Base-by-base conservation (phyloP, 2,888 invertebrate species). In the Adineta ricciae region DNA sequence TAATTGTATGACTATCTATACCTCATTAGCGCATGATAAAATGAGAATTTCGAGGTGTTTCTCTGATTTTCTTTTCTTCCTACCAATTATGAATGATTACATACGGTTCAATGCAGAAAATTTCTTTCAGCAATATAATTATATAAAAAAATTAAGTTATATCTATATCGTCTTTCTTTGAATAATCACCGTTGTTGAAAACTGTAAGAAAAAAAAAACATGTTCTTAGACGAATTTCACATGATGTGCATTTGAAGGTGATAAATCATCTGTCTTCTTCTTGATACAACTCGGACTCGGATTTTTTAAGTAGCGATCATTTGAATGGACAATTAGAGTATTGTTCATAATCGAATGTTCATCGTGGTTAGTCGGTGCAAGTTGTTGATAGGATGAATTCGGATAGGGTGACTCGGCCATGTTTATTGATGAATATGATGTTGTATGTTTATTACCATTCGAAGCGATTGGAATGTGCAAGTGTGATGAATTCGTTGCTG, bases 361-460 rank as follows among this genome's bases (percentile, higher is more conserved):
- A 41, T 41, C n/a, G 41, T 78, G 11, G n/a, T 78, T 0, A n/a
- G 14, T 41, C 3, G 24, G 4, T 78, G 41, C 24, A 41, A 78
- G n/a, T 41, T 78, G 78, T 78, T 78, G 78, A 64, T 16, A 64
- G 4, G 64, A 64, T 32, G 64, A 64, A 78, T 78, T 41, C 3
- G 41, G n/a, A 78, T 41, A 78, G n/a, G 78, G 78, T 41, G 78
- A 78, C n/a, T 78, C 78, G n/a, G n/a, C 14, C n/a, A n/a, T n/a
- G 19, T 41, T 41, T 14, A 78, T 41, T n/a, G 78, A 78, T 78
- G 78, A 78, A 41, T 38, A 21, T 8, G 78, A 41, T 78, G 32
- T 9, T 32, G 16, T 3, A 27, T 32, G 14, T 32, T 19, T 5
- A 64, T 36, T 19, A 64, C 32, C 64, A 64, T 64, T 64, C 5